Evolutionary conservation across 2,888 invertebrate genomes (phyloP), one percentile per base, ranked within the genome.

Genomic region (Oasisia sp.): DNA sequence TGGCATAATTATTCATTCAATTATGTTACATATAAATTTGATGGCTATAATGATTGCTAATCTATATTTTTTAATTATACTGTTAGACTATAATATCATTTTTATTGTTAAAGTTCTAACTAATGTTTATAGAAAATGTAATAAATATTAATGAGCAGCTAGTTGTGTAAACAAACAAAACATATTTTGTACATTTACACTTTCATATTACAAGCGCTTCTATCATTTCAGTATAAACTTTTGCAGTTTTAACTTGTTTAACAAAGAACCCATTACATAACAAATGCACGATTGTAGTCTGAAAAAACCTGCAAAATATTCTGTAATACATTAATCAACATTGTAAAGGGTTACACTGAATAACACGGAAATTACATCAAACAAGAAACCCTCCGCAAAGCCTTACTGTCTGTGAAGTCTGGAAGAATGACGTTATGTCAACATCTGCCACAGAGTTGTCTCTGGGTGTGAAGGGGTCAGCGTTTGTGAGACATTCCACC

Each of bases 401-500:
- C 74, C 74, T 74, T 74, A 74, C 74, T 74, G 74, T 27, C 27
- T 74, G 74, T 74, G 74, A 27, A 89, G 91, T 32, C 45, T 92
- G 90, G 90, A 95, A 94, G 91, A 94, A 94, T 12, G 92, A 56
- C 0, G 94, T 90, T 9, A 95, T 58, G 91, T 95, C 74, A 7
- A 74, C 74, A 74, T 74, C 94, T 1, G 94, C 38, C 32, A 93
- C 92, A 4, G 90, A 38, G 19, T 94, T 93, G 27, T 93, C 92
- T 32, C 92, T 93, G 44, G 94, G 93, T 8, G 93, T 93, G 94
- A 94, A 95, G 12, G 93, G 94, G 9, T 95, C 95, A 89, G 95
- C 95, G 91, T 95, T 95, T 27, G 95, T 94, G 89, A 95, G 94
- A 38, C 95, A 92, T 14, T 95, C 94, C 9, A 95, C 93, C 93